These are phyloP conservation scores for Holothuria leucospilota DNA, from an alignment of 53 echinoderm and acorn worm species.

Conservation along the genomic window DNA sequence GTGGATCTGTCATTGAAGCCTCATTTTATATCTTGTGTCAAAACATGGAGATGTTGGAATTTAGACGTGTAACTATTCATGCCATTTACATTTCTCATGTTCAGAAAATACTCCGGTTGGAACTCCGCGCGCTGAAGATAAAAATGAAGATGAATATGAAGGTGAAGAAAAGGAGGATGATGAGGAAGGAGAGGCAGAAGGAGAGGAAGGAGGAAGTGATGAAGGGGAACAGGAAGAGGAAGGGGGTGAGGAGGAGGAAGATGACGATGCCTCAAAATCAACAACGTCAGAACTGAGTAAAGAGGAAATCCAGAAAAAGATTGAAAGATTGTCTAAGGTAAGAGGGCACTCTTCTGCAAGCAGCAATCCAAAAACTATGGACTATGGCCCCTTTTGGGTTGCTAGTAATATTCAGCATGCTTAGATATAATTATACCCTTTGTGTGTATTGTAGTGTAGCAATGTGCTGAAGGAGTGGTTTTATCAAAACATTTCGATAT, in stretches of 20 bases:
- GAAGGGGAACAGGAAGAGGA: conserved; percentile 50
- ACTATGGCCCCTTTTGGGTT: too few relatives aligned
- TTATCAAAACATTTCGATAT: too few relatives aligned
- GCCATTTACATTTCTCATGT: not conserved
- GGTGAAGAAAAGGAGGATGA: conserved; percentile 87
- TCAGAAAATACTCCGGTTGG: conserved; percentile 58
- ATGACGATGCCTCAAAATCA: conserved; percentile 28
- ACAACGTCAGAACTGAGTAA: conserved; percentile 42
- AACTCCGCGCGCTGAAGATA: conserved; percentile 59
- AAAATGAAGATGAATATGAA: conserved; percentile 64
- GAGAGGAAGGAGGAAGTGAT: conserved; percentile 39
- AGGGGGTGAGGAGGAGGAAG: conserved; percentile 59
- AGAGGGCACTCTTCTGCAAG: not conserved
- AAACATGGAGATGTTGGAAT: too few relatives aligned
- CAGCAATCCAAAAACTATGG: too few relatives aligned
- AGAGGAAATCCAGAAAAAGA: conserved; percentile 93
- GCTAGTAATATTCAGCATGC: too few relatives aligned
- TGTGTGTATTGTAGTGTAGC: too few relatives aligned
- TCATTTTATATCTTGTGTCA: too few relatives aligned
- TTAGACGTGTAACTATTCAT: too few relatives aligned
- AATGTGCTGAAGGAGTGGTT: too few relatives aligned
- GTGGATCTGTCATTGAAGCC: too few relatives aligned
- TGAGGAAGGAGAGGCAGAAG: conserved; percentile 66
- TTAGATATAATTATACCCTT: too few relatives aligned
- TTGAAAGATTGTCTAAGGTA: conserved; percentile 90